A percentile compares a stretch with the other conserved stretches of the same genome.
These are phyloP conservation scores for Labeo rohita DNA, from an alignment of 2,113 vertebrate genomes.

Conservation along the genomic window DNA sequence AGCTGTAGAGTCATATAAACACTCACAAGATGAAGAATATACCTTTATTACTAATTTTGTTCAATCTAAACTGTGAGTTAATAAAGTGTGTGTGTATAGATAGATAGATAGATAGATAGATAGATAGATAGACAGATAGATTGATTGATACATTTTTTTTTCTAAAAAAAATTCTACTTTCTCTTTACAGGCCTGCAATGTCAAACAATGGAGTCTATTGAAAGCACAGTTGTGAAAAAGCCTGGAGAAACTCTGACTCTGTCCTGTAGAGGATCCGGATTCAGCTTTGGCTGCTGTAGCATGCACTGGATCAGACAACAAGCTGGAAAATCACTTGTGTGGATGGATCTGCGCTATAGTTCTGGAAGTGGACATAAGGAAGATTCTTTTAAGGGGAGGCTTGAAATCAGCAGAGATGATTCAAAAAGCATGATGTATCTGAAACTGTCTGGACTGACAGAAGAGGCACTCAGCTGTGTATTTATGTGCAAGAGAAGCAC, in stretches of 20 bases:
- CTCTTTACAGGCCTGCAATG: no score
- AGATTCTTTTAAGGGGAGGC: constrained; percentile 56
- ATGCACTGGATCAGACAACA: no score
- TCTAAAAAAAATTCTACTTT: no score
- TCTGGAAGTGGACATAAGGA: background rate
- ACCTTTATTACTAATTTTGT: background rate
- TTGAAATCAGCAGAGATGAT: constrained; percentile 44
- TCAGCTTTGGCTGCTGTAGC: no score
- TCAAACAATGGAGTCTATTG: no score
- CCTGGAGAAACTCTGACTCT: no score
- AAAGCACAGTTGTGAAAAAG: no score
- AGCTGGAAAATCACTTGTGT: no score
- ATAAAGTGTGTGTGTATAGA: background rate
- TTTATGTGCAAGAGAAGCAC: constrained; percentile 60
- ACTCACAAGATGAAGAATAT: background rate
- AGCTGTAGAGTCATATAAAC: background rate
- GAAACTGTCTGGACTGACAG: constrained; percentile 55
- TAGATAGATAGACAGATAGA: background rate
- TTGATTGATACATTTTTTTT: no score
- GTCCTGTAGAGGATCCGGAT: no score
- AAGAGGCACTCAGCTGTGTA: constrained; percentile 63
- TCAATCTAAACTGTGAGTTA: background rate
- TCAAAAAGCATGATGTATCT: constrained; percentile 54
- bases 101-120: background rate
- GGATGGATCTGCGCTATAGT: background rate